A percentile compares a stretch with the other conserved stretches of the same genome.
phyloP scores from a whole-genome alignment of 2,113 vertebrate genomes.

The Sander lucioperca region DNA sequence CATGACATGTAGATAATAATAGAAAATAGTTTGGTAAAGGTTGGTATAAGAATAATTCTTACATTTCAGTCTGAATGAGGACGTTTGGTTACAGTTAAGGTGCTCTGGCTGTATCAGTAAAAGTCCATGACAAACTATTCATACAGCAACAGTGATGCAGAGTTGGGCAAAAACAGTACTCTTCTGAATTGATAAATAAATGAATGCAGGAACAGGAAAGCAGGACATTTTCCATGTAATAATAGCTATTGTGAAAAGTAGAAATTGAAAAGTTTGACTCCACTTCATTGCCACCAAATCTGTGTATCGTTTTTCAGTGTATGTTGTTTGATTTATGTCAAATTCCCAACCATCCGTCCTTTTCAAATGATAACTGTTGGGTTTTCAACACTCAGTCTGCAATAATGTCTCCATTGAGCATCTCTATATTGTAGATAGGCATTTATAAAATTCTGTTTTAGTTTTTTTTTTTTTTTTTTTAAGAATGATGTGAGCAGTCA shows the following conservation, averaged over 20 bases:
- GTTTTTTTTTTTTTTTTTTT: constrained; percentile 1
- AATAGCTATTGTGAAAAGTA: neutral
- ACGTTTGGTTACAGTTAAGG: neutral
- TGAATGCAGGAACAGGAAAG: constrained; percentile 4
- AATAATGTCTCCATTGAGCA: neutral
- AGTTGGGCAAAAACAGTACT: neutral
- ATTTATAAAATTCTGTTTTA: neutral
- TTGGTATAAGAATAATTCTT: neutral
- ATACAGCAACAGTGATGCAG: neutral
- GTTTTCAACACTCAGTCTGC: neutral
- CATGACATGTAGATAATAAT: neutral
- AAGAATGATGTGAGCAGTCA: neutral
- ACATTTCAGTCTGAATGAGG: neutral
- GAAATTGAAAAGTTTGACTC: neutral
- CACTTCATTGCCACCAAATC: neutral
- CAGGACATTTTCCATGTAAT: neutral
- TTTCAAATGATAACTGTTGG: neutral
- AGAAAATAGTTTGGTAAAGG: neutral
- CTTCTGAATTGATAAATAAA: constrained; percentile 8
- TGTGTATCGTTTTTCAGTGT: neutral
- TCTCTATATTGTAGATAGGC: neutral
- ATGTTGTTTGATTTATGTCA: neutral
- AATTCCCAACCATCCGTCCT: neutral
- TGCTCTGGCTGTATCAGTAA: neutral
- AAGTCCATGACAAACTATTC: constrained; percentile 2